Evolutionary conservation across 2,797 vertebrate genomes (phyloP).

Genomic region (Tragelaphus oryx): DNA sequence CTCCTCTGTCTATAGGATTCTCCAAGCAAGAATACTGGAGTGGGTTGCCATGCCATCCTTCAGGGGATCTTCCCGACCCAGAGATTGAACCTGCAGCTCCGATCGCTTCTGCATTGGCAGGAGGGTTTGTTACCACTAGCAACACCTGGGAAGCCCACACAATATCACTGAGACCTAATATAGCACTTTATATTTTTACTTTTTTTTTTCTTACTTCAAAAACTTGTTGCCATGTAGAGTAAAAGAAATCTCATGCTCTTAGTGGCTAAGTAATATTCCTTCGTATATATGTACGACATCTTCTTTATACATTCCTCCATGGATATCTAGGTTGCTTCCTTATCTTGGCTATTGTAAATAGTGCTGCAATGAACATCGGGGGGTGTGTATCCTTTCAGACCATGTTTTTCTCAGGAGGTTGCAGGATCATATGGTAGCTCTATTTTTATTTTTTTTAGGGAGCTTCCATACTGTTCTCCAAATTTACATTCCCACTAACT

Average conservation of each 20-base stretch:
- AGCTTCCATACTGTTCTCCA: not conserved
- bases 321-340: not conserved
- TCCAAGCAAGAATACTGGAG: not conserved
- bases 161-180: not conserved
- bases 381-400: not conserved
- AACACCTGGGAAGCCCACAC: not conserved
- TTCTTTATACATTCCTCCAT: not conserved
- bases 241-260: slow-evolving; percentile 50
- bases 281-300: not conserved
- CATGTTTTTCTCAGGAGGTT: not conserved
- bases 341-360: not conserved
- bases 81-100: not conserved
- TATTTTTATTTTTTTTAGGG: not conserved
- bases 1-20: not conserved
- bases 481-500: not conserved
- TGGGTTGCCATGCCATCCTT: not conserved
- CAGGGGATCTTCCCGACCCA: not conserved
- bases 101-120: not conserved
- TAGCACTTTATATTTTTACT: slow-evolving; percentile 13
- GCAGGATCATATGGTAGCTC: not conserved
- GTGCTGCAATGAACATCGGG: not conserved
- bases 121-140: not conserved
- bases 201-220: not conserved
- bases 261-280: not conserved
- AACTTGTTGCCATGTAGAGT: slow-evolving; percentile 21